Base-by-base conservation (phyloP, 1,140 invertebrate genomes). In the Anastrepha ludens region DNA sequence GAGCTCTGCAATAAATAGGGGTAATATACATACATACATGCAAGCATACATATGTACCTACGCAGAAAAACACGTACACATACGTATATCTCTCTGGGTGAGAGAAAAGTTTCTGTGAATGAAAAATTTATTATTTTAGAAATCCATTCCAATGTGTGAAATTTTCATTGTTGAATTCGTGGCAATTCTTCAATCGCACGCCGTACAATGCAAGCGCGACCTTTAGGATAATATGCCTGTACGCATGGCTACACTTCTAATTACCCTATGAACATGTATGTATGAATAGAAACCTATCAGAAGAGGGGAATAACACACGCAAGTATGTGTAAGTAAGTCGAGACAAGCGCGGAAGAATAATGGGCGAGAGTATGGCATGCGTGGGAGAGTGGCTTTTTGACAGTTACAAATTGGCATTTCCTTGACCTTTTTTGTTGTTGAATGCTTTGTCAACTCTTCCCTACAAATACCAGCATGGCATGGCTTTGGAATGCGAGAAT, bases 371-470 rank as follows among this genome's bases (percentile, higher is more conserved):
- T 65, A 17, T 70, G 67, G 67, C 41, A 74, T 74, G 67, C 67
- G 67, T 74, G 67, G 67, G 67, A 74, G 41, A 74, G 41, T 74
- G 67, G 39, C 3, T 74, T 74, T 74, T 5, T 74, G 67, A 47
- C 67, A 74, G 41, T 74, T 74, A 74, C 67, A 74, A 74, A 74
- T 74, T 74, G 41, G 17, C 41, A 74, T 70, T 70, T 41, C 67
- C 29, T 47, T 70, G 67, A 70, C 67, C 67, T 70, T 70, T 17
- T 39, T 70, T 29, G 29, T 15, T 70, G 64, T 70, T 8, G 29
- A 5, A 44, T 70, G 41, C 67, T 44, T 70, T 44, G 13, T 70
- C 39, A 70, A 70, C 67, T 17, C 41, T 70, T 70, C 41, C 20
- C 20, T 39, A 41, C 3, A 29, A 29, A 65, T 65, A 29, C 29